Base-by-base conservation (phyloP, 2,113 vertebrate genomes). In the Rhynchopsitta pachyrhyncha region DNA sequence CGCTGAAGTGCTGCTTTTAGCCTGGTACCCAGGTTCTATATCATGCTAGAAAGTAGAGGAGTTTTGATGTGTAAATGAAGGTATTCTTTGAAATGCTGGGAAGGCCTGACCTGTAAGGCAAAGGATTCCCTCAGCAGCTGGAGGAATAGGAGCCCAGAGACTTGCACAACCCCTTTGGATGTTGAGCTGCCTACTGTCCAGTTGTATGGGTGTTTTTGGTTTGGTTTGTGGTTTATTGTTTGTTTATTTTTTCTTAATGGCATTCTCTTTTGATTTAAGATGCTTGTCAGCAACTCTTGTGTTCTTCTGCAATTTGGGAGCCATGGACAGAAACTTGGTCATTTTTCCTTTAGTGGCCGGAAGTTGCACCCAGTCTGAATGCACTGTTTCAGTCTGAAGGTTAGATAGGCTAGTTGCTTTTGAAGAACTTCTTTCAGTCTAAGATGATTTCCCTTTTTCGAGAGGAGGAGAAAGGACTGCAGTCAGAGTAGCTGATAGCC, bases 11-110 rank as follows among this genome's bases (percentile, higher is more conserved):
- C 68, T 81, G 59, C 62, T 86, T 84, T 78, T 47, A 52, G 68
- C 29, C 69, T 77, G n/a, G 20, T 69, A 69, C 55, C 25, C 33
- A 49, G 53, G 20, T 42, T 82, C 93, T 37, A 1, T 49, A 57
- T 60, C 22, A 25, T 86, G 63, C 41, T 55, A 69, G 68, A 69
- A 91, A 52, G 52, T 10, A 64, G 29, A 64, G 57, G 71, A 67
- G n/a, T 92, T 93, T 93, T 92, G 73, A 82, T 92, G 74, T 87
- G 83, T 87, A 90, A 83, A 92, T 86, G 57, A 92, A 92, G 25
- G 53, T 67, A 33, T 84, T 79, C 47, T 75, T 88, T 90, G 85
- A 75, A 90, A 78, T 68, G 39, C 37, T 83, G 52, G 25, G 49
- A 33, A 80, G 53, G 75, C 74, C 44, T 39, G 52, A 44, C 87